Percentiles rank a stretch among this genome's conserved stretches.
Conservation (phyloP, 1,140 invertebrate genomes). For the Metaphire vulgaris region DNA sequence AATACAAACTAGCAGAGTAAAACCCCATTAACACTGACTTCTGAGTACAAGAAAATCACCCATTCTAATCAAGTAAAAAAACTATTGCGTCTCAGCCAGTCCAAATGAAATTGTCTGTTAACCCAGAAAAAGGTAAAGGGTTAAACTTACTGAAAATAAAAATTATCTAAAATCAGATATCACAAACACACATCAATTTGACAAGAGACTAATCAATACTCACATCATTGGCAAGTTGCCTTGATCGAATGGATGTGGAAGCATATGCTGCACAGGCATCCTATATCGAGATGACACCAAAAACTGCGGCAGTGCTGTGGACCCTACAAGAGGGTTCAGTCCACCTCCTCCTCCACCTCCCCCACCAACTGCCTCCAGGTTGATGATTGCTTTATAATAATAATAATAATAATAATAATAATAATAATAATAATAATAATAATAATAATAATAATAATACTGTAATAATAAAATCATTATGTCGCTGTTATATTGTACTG, state of each 20-base stretch:
- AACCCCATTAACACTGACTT: no score
- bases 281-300: not conserved
- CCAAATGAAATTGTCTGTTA: no score
- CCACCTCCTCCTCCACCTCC: not conserved
- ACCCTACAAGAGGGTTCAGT: not conserved
- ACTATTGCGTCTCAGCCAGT: no score
- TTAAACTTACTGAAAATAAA: no score
- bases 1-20: no score
- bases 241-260: not conserved
- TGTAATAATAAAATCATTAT: not conserved
- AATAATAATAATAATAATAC: not conserved
- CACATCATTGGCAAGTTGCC: not conserved
- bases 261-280: not conserved
- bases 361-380: not conserved
- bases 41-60: no score
- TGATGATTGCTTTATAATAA: not conserved
- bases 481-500: not conserved
- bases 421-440: not conserved
- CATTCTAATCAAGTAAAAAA: no score
- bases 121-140: no score
- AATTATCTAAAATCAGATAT: no score
- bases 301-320: not conserved
- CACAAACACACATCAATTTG: no score
- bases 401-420: not conserved
- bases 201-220: no score